Conservation (phyloP, 2,888 invertebrate species). For the Diogma glabrata region DNA sequence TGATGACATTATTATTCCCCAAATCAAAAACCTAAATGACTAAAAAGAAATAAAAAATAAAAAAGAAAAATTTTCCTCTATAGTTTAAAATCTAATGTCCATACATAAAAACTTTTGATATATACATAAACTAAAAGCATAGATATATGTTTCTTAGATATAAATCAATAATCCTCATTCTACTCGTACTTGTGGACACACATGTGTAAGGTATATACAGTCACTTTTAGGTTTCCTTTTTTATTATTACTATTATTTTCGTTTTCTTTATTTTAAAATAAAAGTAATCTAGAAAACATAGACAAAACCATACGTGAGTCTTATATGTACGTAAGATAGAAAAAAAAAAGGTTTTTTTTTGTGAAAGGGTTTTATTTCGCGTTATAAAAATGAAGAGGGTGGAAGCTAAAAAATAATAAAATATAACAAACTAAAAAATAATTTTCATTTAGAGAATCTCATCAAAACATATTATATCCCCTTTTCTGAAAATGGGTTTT, state of each 20-base stretch:
- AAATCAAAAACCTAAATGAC: constrained; percentile 8
- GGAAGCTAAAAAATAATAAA: constrained; percentile 8
- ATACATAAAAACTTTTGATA: constrained; percentile 9
- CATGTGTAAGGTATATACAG: constrained; percentile 9
- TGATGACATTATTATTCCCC: constrained; percentile 7
- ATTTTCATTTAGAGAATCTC: constrained; percentile 8
- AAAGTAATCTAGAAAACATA: constrained; percentile 4
- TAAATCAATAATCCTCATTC: constrained; percentile 9
- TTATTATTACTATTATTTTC: too few species aligned
- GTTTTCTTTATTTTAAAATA: too few species aligned
- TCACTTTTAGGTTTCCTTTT: constrained; percentile 10
- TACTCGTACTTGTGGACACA: constrained; percentile 8
- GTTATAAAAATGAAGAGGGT: constrained; percentile 10
- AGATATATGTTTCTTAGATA: constrained; percentile 9
- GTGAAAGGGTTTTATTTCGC: constrained; percentile 10
- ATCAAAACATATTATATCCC: constrained; percentile 9
- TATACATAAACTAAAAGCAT: constrained; percentile 5
- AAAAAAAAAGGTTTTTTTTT: constrained; percentile 8
- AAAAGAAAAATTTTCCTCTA: too few species aligned
- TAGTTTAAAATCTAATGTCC: constrained; percentile 9
- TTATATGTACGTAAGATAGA: constrained; percentile 8
- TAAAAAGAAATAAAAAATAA: too few species aligned
- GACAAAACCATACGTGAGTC: constrained; percentile 9
- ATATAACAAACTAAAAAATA: constrained; percentile 5
- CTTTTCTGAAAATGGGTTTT: too few species aligned